These are phyloP conservation scores for Ceratina australensis DNA, from an alignment of 1,140 invertebrate species.

Conservation along the genomic window DNA sequence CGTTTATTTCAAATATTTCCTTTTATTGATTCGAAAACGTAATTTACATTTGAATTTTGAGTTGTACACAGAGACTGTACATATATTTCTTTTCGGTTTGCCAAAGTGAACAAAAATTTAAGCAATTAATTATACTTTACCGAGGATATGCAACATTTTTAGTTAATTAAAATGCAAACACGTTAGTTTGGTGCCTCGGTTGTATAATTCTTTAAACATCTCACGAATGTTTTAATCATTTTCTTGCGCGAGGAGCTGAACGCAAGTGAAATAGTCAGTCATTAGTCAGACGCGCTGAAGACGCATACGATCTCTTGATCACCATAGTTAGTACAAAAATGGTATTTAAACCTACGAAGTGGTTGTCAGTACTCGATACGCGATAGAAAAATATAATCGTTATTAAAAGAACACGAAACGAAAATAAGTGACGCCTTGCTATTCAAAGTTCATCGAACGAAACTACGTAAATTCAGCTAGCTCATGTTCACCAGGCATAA, in stretches of 20 bases:
- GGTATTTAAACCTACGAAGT: too few relatives aligned
- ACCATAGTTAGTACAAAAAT: too few relatives aligned
- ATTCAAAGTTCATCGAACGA: not conserved
- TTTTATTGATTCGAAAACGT: too few relatives aligned
- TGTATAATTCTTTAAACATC: too few relatives aligned
- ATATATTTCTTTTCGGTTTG: too few relatives aligned
- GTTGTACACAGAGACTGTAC: too few relatives aligned
- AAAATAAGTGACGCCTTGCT: not conserved
- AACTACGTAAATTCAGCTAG: not conserved
- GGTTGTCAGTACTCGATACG: not conserved
- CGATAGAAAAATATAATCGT: too few relatives aligned
- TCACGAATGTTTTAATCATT: not conserved
- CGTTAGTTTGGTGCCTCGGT: not conserved
- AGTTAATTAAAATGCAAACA: not conserved
- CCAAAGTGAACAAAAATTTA: too few relatives aligned
- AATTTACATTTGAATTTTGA: too few relatives aligned
- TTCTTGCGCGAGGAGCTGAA: not conserved
- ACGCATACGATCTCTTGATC: not conserved
- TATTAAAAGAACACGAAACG: not conserved
- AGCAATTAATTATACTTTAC: too few relatives aligned
- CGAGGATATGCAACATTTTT: not conserved
- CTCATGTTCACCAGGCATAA: too few relatives aligned
- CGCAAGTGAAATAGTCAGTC: not conserved
- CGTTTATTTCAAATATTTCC: too few relatives aligned
- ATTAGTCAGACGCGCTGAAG: constrained; percentile 18